Conservation (phyloP, 1,140 invertebrate genomes). For the Caenorhabditis inopinata region DNA sequence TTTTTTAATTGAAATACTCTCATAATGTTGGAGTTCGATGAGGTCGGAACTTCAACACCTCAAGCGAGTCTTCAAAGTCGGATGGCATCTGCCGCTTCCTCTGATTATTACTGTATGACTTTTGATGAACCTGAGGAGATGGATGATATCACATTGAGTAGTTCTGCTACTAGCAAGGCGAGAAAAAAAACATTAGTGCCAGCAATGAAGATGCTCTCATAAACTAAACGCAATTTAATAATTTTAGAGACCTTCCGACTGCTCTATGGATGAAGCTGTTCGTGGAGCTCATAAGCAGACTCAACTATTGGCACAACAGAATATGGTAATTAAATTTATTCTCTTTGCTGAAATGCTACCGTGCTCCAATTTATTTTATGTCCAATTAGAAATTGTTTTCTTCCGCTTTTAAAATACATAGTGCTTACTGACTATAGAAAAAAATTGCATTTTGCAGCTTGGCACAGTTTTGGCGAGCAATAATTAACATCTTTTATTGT, state of each 20-base stretch:
- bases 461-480: too few species aligned
- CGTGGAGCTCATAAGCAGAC: constrained; percentile 27
- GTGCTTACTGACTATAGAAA: too few species aligned
- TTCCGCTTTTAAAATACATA: too few species aligned
- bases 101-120: constrained; percentile 44
- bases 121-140: constrained; percentile 41
- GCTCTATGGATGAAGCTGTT: constrained; percentile 24
- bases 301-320: constrained; percentile 22
- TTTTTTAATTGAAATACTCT: background rate
- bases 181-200: background rate
- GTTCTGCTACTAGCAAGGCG: constrained; percentile 7
- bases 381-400: too few species aligned
- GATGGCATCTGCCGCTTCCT: background rate
- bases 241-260: constrained; percentile 29
- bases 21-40: background rate
- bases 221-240: background rate
- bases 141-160: constrained; percentile 26
- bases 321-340: constrained; percentile 28
- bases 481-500: too few species aligned
- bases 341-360: background rate
- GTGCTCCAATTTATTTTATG: too few species aligned
- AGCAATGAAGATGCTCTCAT: background rate
- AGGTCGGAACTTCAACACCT: constrained; percentile 2
- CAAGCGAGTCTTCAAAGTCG: background rate
- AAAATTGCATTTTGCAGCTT: too few species aligned